These are phyloP conservation scores for Streptopelia turtur DNA, from an alignment of 2,797 vertebrate species.

Conservation along the genomic window DNA sequence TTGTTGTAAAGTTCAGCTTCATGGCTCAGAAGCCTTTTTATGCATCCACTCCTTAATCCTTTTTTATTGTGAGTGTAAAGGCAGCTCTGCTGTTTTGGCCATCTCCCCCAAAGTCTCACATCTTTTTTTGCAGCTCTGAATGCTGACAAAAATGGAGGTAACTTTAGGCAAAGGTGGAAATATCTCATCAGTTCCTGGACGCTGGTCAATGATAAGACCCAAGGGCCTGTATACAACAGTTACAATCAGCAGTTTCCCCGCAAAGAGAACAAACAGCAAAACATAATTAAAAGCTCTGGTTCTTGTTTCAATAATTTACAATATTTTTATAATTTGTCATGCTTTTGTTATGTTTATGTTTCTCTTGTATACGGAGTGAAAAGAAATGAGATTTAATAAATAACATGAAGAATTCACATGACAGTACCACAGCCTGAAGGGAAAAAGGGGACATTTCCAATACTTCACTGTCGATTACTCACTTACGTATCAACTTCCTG, in stretches of 20 bases:
- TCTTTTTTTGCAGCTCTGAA: not conserved
- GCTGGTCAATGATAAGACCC: not conserved
- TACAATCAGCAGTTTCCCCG: accelerated
- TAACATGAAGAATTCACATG: not conserved
- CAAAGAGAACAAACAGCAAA: not conserved
- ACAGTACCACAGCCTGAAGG: not conserved
- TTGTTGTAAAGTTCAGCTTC: not conserved
- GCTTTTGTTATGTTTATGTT: not conserved
- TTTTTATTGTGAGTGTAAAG: not conserved
- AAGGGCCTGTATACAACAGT: not conserved
- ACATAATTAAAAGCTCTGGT: not conserved
- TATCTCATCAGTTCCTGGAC: not conserved
- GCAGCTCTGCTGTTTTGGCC: not conserved
- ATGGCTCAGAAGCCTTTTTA: not conserved
- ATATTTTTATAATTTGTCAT: not conserved
- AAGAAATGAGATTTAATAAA: not conserved
- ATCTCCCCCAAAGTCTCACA: not conserved
- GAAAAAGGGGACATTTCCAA: not conserved
- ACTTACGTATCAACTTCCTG: not conserved
- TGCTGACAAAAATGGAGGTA: not conserved
- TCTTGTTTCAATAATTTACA: not conserved
- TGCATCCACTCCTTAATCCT: not conserved
- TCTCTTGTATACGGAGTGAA: not conserved
- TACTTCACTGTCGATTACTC: conserved; percentile 11
- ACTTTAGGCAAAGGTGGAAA: not conserved